Conservation (phyloP, 53 echinoderm and acorn worm genomes). For the Henricia sp. region DNA sequence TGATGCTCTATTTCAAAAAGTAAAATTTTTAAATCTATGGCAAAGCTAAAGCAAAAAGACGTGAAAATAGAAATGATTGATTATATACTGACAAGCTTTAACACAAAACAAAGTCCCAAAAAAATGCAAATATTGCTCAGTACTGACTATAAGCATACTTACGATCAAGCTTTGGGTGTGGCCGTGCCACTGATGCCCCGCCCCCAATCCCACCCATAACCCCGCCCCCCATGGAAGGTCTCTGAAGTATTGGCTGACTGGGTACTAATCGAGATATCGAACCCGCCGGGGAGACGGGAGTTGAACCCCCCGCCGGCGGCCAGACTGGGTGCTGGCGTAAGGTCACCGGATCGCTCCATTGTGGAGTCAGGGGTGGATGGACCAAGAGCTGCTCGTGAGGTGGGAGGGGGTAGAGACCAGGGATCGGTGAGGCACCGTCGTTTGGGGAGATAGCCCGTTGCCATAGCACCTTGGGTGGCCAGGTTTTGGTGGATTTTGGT, state of each 20-base stretch:
- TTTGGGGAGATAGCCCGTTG: slow-evolving; percentile 79
- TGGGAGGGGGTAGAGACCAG: slow-evolving; percentile 49
- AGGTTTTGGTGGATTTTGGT: slow-evolving; percentile 88
- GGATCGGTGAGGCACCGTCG: slow-evolving; percentile 43
- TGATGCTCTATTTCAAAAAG: too few relatives aligned
- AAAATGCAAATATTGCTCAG: slow-evolving; percentile 29
- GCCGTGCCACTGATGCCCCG: slow-evolving; percentile 19
- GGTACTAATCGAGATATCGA: slow-evolving; percentile 72
- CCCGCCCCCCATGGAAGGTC: neutral
- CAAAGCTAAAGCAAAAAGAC: too few relatives aligned
- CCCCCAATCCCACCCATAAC: slow-evolving; percentile 4
- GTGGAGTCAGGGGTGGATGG: slow-evolving; percentile 94
- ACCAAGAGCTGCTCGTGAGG: slow-evolving; percentile 87
- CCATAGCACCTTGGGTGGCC: slow-evolving; percentile 97
- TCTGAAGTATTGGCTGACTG: slow-evolving; percentile 58
- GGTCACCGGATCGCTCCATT: slow-evolving; percentile 97
- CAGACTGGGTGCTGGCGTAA: slow-evolving; percentile 73
- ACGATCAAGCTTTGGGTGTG: slow-evolving; percentile 85
- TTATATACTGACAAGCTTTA: neutral
- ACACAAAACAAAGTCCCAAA: slow-evolving; percentile 18
- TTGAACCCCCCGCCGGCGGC: slow-evolving; percentile 82
- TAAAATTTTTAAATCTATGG: too few relatives aligned
- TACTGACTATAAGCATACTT: slow-evolving; percentile 77
- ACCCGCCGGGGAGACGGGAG: slow-evolving; percentile 79
- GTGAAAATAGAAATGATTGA: neutral